A percentile compares a stretch with the other conserved stretches of the same genome.
phyloP scores from a whole-genome alignment of 2,113 vertebrate species.

The Archocentrus centrarchus region DNA sequence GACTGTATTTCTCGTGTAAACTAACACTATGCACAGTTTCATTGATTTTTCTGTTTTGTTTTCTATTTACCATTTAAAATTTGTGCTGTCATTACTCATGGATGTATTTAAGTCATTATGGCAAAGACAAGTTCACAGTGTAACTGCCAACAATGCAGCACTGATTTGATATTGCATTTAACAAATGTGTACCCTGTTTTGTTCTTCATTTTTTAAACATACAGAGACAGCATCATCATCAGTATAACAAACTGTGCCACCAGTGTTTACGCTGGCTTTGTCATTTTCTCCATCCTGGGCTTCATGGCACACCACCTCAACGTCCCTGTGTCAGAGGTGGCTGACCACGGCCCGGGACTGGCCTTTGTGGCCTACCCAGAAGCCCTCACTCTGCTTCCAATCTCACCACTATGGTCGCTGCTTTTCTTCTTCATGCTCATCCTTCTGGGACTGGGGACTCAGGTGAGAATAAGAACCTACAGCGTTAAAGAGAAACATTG shows the following conservation, averaged over 20 bases:
- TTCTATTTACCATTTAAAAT: not conserved
- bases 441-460: constrained; percentile 94
- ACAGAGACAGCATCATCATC: constrained; percentile 98
- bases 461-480: constrained; percentile 80
- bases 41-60: not conserved
- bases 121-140: no score
- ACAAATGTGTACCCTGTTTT: not conserved
- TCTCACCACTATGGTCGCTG: constrained; percentile 95
- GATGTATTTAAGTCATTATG: no score
- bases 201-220: not conserved
- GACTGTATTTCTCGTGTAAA: not conserved
- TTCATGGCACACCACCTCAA: constrained; percentile 97
- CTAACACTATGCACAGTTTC: no score
- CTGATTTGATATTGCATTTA: no score
- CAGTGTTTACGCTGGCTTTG: constrained; percentile 95
- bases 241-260: constrained; percentile 98
- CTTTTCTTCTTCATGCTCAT: constrained; percentile 99
- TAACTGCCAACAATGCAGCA: no score
- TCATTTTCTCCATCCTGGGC: constrained; percentile 99
- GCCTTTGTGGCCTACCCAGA: constrained; percentile 98
- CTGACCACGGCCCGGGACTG: constrained; percentile 94
- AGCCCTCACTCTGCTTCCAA: constrained; percentile 93
- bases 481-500: not conserved
- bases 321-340: constrained; percentile 94
- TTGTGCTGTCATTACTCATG: no score